Evolutionary conservation across 2,888 invertebrate species (phyloP).

Genomic region (Hemicrepidius hirtus): DNA sequence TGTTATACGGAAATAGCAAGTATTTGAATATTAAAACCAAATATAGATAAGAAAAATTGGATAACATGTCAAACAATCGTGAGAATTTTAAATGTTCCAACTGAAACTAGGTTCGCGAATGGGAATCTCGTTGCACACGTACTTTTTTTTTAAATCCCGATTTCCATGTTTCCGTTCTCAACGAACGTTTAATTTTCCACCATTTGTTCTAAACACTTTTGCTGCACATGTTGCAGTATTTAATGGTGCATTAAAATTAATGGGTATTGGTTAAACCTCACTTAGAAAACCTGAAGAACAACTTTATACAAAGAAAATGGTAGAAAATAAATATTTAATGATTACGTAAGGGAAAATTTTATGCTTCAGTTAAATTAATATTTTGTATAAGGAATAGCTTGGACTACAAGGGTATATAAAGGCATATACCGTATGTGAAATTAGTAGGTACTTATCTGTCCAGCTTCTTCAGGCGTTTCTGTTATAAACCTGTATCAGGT

Average conservation of each 20-base stretch:
- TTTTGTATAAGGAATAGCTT: no score
- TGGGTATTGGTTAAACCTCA: constrained; percentile 16
- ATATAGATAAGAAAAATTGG: constrained; percentile 35
- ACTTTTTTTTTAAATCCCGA: no score
- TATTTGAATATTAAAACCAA: constrained; percentile 41
- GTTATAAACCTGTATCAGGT: no score
- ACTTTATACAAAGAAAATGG: constrained; percentile 22
- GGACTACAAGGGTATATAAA: neutral
- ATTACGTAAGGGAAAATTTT: constrained; percentile 23
- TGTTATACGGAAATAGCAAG: constrained; percentile 36
- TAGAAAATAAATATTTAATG: constrained; percentile 15
- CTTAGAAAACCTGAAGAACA: constrained; percentile 26
- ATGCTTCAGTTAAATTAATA: no score
- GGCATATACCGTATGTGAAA: neutral
- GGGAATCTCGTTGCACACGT: no score
- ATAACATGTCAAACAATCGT: constrained; percentile 36
- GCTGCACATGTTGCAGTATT: constrained; percentile 23
- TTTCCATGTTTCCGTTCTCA: neutral
- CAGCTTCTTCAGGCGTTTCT: no score
- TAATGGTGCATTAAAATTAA: constrained; percentile 27
- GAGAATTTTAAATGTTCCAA: constrained; percentile 27
- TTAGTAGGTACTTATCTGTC: neutral
- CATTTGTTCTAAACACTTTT: constrained; percentile 10
- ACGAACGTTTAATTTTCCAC: constrained; percentile 18
- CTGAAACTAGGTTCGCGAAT: neutral